Conservation (phyloP, 53 echinoderm and acorn worm species). For the Astropecten irregularis region DNA sequence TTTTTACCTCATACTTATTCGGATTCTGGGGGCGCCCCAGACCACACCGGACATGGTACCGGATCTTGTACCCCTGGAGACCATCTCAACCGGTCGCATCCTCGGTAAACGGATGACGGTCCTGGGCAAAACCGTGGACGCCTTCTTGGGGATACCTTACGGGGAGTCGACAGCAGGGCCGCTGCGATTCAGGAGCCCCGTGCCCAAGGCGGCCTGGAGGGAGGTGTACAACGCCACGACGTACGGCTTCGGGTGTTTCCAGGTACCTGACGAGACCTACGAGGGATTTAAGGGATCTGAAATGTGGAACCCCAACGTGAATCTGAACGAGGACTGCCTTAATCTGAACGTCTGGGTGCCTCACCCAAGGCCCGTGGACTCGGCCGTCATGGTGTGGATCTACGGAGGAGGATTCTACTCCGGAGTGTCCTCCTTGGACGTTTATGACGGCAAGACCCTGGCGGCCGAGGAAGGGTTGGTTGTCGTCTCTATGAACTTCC, state of each 20-base stretch:
- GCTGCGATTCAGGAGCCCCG: conserved; percentile 53
- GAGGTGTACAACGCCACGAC: conserved; percentile 69
- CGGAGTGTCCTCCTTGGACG: conserved; percentile 75
- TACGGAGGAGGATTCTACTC: conserved; percentile 82
- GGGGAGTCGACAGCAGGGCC: conserved; percentile 57
- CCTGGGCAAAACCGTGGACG: conserved; percentile 65
- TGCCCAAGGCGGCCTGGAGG: conserved; percentile 54
- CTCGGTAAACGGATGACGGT: conserved; percentile 70
- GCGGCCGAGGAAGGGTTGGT: conserved; percentile 79
- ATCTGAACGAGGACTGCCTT: conserved; percentile 55
- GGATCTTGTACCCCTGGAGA: conserved; percentile 45
- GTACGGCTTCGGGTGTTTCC: conserved; percentile 74
- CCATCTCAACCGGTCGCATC: conserved; percentile 57
- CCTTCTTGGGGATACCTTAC: conserved; percentile 83
- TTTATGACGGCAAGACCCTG: conserved; percentile 85
- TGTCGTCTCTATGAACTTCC: conserved; percentile 88
- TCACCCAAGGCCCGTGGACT: conserved; percentile 69
- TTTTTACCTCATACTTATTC: conserved; percentile 12
- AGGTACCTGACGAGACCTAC: conserved; percentile 69
- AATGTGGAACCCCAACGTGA: conserved; percentile 68
- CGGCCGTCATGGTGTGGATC: conserved; percentile 91
- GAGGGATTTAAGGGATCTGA: conserved; percentile 53
- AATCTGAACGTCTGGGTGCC: conserved; percentile 69
- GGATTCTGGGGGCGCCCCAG: conserved; percentile 26
- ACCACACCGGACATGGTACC: not conserved